These are phyloP conservation scores for Xerus rutilus DNA, from an alignment of 2,797 vertebrate species.

Conservation along the genomic window DNA sequence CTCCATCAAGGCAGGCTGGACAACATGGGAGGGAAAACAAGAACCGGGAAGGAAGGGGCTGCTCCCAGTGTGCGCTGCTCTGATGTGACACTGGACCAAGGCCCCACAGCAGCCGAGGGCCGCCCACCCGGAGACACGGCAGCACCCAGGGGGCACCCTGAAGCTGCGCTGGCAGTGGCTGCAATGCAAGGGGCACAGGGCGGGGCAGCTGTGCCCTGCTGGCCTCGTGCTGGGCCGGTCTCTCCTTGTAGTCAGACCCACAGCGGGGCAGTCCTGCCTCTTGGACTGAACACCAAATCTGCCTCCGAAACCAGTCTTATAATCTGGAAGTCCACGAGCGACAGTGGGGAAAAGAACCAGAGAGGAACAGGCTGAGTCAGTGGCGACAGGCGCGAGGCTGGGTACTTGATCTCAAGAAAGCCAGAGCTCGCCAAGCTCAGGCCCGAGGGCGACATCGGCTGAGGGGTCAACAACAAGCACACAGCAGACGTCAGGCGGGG, in stretches of 20 bases:
- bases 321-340: conserved; percentile 92
- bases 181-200: conserved; percentile 74
- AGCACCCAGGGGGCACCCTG: not conserved
- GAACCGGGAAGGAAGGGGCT: rapidly evolving
- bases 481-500: not conserved
- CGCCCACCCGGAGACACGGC: not conserved
- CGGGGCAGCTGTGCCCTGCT: conserved; percentile 89
- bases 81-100: rapidly evolving
- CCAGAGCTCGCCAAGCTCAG: rapidly evolving
- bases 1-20: not conserved
- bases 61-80: rapidly evolving
- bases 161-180: conserved; percentile 84
- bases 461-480: not conserved
- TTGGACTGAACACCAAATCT: conserved; percentile 94
- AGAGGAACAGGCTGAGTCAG: conserved; percentile 78
- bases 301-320: conserved; percentile 97
- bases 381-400: not conserved
- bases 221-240: conserved; percentile 93
- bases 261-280: conserved; percentile 94
- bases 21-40: rapidly evolving
- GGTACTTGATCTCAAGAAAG: rapidly evolving
- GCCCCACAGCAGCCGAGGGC: rapidly evolving
- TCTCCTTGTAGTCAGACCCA: conserved; percentile 97
- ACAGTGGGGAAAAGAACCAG: conserved; percentile 63
- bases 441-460: not conserved